These are phyloP conservation scores for Tauraco erythrolophus DNA, from an alignment of 2,113 vertebrate species.

Conservation along the genomic window DNA sequence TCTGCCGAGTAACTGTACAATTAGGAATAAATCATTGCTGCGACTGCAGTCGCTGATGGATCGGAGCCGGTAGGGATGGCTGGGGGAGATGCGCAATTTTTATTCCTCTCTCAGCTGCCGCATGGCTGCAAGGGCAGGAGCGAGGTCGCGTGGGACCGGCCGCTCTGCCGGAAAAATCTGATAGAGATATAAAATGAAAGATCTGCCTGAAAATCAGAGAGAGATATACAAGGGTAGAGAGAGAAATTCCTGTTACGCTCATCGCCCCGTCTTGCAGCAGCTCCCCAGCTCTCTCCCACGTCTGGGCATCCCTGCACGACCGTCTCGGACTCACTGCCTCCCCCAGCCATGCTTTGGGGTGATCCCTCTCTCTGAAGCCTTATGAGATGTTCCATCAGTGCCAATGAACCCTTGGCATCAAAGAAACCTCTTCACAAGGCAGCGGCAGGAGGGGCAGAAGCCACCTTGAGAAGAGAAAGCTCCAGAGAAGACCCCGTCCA, in stretches of 20 bases:
- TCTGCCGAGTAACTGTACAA: not conserved
- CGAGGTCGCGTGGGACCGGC: not conserved
- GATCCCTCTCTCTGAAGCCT: not conserved
- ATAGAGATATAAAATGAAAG: not conserved
- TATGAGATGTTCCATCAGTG: not conserved
- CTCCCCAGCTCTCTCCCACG: not conserved
- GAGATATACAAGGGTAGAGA: not conserved
- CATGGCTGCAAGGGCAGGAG: not conserved
- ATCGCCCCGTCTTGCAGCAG: fast-evolving
- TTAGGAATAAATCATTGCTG: not conserved
- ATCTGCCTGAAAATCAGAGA: not conserved
- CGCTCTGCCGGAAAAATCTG: not conserved
- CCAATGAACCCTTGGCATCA: not conserved
- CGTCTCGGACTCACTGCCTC: fast-evolving
- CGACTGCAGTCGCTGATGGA: not conserved
- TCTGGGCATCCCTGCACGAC: fast-evolving
- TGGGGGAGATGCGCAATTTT: not conserved
- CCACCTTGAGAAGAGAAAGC: not conserved
- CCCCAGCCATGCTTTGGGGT: fast-evolving
- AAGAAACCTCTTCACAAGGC: not conserved
- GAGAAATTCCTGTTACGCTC: not conserved
- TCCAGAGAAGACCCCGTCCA: fast-evolving
- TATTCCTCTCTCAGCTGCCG: not conserved
- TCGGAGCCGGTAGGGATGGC: not conserved
- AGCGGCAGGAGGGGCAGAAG: not conserved